Conservation (phyloP, 2,888 invertebrate genomes). For the Cremastobaeus sp. region DNA sequence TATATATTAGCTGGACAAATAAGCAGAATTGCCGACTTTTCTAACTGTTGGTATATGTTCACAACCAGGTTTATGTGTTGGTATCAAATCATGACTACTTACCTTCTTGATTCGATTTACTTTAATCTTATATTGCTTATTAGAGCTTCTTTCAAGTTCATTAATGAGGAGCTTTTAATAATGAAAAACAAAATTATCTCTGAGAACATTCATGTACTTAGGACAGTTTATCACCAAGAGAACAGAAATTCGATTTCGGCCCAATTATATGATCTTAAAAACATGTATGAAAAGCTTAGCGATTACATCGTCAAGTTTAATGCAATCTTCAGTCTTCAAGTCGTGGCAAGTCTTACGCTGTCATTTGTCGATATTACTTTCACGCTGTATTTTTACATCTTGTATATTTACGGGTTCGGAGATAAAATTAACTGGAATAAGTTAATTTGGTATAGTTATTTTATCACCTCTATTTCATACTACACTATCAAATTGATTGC, state of each 20-base stretch:
- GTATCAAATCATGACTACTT: conserved; percentile 63
- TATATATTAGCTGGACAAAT: conserved; percentile 63
- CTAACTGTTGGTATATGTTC: too few species aligned
- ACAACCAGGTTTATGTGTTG: conserved; percentile 46
- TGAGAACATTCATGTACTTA: conserved; percentile 69
- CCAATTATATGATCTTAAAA: conserved; percentile 64
- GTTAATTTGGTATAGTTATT: conserved; percentile 68
- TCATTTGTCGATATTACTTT: conserved; percentile 70
- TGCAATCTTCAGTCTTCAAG: conserved; percentile 65
- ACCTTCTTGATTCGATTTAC: conserved; percentile 65
- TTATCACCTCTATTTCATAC: conserved; percentile 66
- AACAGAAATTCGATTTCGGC: conserved; percentile 60
- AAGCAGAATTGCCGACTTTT: not conserved
- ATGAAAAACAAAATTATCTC: conserved; percentile 61
- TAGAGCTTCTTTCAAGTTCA: conserved; percentile 62
- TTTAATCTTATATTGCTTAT: conserved; percentile 65
- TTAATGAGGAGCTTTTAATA: conserved; percentile 63
- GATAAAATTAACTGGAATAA: conserved; percentile 61
- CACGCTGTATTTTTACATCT: conserved; percentile 69
- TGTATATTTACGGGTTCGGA: conserved; percentile 51
- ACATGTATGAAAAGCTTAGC: conserved; percentile 66
- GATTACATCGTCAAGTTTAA: conserved; percentile 64
- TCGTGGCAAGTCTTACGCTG: conserved; percentile 65
- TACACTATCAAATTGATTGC: conserved; percentile 63
- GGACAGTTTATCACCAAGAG: conserved; percentile 69